Evolutionary conservation across 2,113 vertebrate genomes (phyloP).

Genomic region (Bostrychus sinensis): DNA sequence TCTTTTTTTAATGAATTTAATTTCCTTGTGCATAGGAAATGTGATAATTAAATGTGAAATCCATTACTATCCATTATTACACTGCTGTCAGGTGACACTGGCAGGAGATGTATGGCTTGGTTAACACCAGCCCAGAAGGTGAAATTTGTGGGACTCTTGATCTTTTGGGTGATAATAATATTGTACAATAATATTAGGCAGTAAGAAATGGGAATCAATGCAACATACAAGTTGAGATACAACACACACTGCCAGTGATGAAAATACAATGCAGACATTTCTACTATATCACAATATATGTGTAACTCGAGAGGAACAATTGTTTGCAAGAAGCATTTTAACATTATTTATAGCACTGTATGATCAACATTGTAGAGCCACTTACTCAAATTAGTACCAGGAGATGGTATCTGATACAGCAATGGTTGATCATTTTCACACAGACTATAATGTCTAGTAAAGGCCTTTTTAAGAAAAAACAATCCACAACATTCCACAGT

Average conservation of each 20-base stretch:
- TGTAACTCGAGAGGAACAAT: too few relatives aligned
- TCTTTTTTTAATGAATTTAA: constrained; percentile 68
- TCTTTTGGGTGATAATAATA: constrained; percentile 7
- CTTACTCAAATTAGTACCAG: too few relatives aligned
- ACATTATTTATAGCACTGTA: too few relatives aligned
- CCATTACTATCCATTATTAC: constrained; percentile 66
- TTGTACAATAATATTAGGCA: not conserved
- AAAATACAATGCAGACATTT: not conserved
- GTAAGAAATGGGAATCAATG: not conserved
- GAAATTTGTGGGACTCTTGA: constrained; percentile 7
- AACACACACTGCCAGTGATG: constrained; percentile 3
- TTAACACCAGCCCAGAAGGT: constrained; percentile 8
- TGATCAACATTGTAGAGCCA: too few relatives aligned
- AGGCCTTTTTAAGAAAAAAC: too few relatives aligned
- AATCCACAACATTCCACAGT: too few relatives aligned
- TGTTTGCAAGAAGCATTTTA: too few relatives aligned
- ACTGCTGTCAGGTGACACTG: constrained; percentile 55
- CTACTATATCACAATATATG: too few relatives aligned
- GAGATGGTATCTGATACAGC: too few relatives aligned
- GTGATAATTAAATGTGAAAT: constrained; percentile 62
- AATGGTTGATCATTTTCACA: too few relatives aligned
- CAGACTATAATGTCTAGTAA: too few relatives aligned
- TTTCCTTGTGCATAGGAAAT: constrained; percentile 70
- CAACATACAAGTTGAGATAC: not conserved
- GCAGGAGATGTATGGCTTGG: constrained; percentile 47